These are phyloP conservation scores for Chelon auratus DNA, from an alignment of 2,797 vertebrate species.

Conservation along the genomic window DNA sequence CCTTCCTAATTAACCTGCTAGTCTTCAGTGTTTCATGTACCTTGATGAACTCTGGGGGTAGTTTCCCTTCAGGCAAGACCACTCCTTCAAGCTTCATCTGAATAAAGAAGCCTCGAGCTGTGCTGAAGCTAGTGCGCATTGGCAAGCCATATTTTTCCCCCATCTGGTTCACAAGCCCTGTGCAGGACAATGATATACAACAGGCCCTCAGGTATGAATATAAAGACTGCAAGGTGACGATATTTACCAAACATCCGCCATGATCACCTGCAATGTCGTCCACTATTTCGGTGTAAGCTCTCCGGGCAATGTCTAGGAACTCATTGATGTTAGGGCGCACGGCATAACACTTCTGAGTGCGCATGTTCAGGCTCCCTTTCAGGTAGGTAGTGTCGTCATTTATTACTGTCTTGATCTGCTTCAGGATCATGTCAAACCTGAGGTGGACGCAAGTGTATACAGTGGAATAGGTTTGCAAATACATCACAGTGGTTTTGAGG, in stretches of 20 bases:
- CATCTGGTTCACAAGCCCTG: constrained; percentile 92
- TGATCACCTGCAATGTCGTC: constrained; percentile 94
- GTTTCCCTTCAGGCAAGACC: constrained; percentile 83
- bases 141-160: constrained; percentile 90
- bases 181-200: constrained; percentile 6
- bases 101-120: constrained; percentile 94
- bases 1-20: neutral
- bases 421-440: constrained; percentile 92
- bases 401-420: constrained; percentile 94
- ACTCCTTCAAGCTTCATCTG: constrained; percentile 90
- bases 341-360: constrained; percentile 97
- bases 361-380: constrained; percentile 95
- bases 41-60: constrained; percentile 96
- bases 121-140: constrained; percentile 95
- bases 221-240: neutral
- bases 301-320: constrained; percentile 94
- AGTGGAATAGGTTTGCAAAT: neutral
- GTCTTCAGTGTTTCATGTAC: constrained; percentile 69
- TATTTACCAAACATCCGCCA: neutral
- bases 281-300: constrained; percentile 96
- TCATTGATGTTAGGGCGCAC: constrained; percentile 94
- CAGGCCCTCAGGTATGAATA: neutral
- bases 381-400: constrained; percentile 92
- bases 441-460: constrained; percentile 8
- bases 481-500: neutral